Base-by-base conservation (phyloP, 2,113 vertebrate genomes). In the Otus sunia region DNA sequence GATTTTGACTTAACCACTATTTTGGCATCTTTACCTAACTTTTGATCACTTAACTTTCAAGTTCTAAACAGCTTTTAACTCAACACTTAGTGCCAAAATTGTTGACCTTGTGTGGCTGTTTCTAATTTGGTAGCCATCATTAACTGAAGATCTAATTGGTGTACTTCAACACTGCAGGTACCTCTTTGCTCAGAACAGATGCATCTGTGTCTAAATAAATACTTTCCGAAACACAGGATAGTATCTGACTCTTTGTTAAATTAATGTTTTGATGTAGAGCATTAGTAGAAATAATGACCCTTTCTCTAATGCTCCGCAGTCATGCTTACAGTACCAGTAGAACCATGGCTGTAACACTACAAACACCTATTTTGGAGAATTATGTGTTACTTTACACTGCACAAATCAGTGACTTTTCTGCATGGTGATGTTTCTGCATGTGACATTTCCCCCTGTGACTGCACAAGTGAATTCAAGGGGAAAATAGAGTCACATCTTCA, bases 361-460 rank as follows among this genome's bases (percentile, higher is more conserved):
- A 62, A 63, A 76, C 27, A 88, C 12, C 37, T 78, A 4, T 85
- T 91, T 87, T 62, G 30, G 41, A 66, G 73, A 91, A 47, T 79
- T 73, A 27, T 26, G 6, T 83, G 20, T 91, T 90, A 19, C 12
- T 59, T 96, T 82, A 52, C 76, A 21, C 19, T 52, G 78, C 81
- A 93, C 6, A 12, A 76, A 92, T 69, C 73, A 34, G 29, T 94
- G 86, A 30, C 60, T 95, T 95, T 94, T 96, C 74, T 92, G 63
- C 91, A 77, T 63, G 88, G 12, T 69, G 71, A 47, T 91, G 34
- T 91, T 90, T 88, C 41, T 17, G 41, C 87, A 80, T 91, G 84
- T 52, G 56, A 39, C 1, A 2, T 79, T 89, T 68, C 22, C 29
- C 15, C 18, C 62, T 17, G 45, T 91, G 68, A 77, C 23, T 78